Evolutionary conservation across 2,888 invertebrate species (phyloP).

Genomic region (Dione juno): DNA sequence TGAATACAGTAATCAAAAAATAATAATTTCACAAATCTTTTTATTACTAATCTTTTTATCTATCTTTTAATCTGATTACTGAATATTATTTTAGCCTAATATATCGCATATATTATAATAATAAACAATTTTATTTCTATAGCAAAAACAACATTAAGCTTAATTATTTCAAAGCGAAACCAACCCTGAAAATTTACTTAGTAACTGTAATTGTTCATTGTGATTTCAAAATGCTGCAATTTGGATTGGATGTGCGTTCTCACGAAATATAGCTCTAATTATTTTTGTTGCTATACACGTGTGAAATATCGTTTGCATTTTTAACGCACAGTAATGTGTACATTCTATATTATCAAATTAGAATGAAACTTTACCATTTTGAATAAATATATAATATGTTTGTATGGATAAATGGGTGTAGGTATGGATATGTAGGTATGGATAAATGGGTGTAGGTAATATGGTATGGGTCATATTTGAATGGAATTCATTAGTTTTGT

Average conservation of each 20-base stretch:
- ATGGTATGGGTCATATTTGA: too few species aligned
- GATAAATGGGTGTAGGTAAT: too few species aligned
- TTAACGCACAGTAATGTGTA: neutral
- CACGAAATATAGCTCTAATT: slow-evolving; percentile 19
- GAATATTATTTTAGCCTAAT: too few species aligned
- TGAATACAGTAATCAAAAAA: too few species aligned
- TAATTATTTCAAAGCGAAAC: slow-evolving; percentile 5
- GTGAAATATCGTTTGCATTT: slow-evolving; percentile 1
- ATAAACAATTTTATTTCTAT: too few species aligned
- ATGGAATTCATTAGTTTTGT: too few species aligned
- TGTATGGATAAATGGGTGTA: too few species aligned
- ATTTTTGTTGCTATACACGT: slow-evolving; percentile 13
- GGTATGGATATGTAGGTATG: neutral
- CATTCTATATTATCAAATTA: neutral
- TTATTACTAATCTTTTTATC: too few species aligned
- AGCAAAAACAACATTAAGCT: neutral
- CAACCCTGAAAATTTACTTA: slow-evolving; percentile 19
- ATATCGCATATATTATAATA: too few species aligned
- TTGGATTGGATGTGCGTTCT: slow-evolving; percentile 12
- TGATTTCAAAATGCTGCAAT: slow-evolving; percentile 15
- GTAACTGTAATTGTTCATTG: neutral
- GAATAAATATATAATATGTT: neutral
- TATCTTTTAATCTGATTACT: too few species aligned
- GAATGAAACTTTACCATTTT: neutral
- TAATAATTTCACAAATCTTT: too few species aligned